Conservation (phyloP, 2,888 invertebrate genomes). For the Cephonodes hylas region DNA sequence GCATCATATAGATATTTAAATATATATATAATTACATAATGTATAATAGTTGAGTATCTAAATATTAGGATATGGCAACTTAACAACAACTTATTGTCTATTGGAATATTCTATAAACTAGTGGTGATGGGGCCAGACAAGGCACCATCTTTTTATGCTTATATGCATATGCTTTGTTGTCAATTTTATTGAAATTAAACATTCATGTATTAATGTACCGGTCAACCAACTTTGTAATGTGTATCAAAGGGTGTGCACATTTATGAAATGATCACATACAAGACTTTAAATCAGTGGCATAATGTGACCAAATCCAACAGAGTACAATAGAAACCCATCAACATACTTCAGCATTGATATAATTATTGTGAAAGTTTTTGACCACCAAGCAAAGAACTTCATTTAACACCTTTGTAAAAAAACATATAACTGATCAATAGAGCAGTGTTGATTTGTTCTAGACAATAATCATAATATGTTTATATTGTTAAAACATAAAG, state of each 20-base stretch:
- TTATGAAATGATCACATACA: too few relatives aligned
- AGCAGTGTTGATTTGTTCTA: too few relatives aligned
- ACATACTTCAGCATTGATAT: too few relatives aligned
- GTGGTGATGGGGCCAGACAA: conserved; percentile 21
- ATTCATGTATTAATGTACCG: too few relatives aligned
- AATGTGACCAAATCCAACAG: too few relatives aligned
- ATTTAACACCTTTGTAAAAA: too few relatives aligned
- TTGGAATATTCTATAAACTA: conserved; percentile 64
- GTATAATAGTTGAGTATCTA: conserved; percentile 77
- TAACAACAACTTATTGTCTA: conserved; percentile 79
- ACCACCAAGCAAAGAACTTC: too few relatives aligned
- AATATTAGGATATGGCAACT: conserved; percentile 79
- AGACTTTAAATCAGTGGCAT: not conserved
- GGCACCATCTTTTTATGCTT: not conserved
- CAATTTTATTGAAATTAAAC: not conserved
- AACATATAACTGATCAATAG: too few relatives aligned
- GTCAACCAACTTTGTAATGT: not conserved
- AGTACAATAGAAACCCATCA: too few relatives aligned
- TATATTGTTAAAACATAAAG: too few relatives aligned
- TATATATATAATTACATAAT: conserved; percentile 41
- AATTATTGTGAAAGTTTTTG: too few relatives aligned
- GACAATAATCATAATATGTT: not conserved
- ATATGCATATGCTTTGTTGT: not conserved
- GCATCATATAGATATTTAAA: conserved; percentile 53
- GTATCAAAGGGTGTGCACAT: not conserved